phyloP scores from a whole-genome alignment of 2,888 invertebrate genomes.

The Luperina testacea region DNA sequence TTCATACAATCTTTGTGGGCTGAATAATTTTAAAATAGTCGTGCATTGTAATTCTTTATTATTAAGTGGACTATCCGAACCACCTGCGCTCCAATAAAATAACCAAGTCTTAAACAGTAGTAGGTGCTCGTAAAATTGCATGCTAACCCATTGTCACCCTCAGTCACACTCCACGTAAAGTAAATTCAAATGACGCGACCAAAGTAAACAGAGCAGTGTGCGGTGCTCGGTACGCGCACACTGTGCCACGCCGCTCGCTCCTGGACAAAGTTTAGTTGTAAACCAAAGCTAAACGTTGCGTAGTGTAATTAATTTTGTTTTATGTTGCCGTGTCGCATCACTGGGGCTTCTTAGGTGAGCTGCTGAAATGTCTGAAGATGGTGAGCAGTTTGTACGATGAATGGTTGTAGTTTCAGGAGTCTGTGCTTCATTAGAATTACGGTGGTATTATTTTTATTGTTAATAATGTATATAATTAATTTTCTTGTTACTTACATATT shows the following conservation, averaged over 20 bases:
- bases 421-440: neutral
- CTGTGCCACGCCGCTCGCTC: conserved; percentile 16
- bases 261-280: conserved; percentile 57
- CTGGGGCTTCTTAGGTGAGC: conserved; percentile 27
- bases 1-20: neutral
- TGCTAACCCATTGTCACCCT: conserved; percentile 9
- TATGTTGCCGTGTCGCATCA: conserved; percentile 33
- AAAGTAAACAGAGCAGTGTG: conserved; percentile 30
- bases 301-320: conserved; percentile 56
- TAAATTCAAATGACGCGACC: conserved; percentile 33
- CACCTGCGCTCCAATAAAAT: neutral
- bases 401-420: neutral
- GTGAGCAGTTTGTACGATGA: conserved; percentile 3
- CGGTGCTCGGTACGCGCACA: conserved; percentile 32
- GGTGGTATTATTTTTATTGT: neutral
- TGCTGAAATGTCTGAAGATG: conserved; percentile 23
- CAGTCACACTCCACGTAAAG: conserved; percentile 23
- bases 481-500: neutral
- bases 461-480: too few relatives aligned
- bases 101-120: neutral
- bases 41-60: neutral
- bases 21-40: neutral
- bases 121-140: conserved; percentile 6
- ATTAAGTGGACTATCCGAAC: neutral
- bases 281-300: conserved; percentile 50